Evolutionary conservation across 1,140 invertebrate species (phyloP).

Genomic region (Diorhabda sublineata): DNA sequence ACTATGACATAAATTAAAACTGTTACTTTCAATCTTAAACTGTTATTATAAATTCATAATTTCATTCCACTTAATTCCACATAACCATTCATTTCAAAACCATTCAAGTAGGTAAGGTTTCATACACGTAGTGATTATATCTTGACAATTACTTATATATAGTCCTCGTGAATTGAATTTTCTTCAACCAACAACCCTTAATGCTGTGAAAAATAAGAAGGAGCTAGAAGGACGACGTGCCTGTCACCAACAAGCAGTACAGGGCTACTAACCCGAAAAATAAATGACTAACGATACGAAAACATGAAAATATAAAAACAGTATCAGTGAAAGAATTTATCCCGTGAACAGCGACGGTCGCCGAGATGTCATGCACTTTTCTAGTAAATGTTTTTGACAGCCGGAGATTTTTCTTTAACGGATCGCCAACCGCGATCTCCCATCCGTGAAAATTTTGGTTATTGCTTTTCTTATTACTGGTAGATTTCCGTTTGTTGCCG

Average conservation of each 20-base stretch:
- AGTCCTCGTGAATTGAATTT: too few relatives aligned
- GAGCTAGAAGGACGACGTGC: constrained; percentile 2
- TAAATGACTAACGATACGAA: constrained; percentile 16
- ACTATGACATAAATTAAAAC: too few relatives aligned
- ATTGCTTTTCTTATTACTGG: not conserved
- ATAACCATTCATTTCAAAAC: too few relatives aligned
- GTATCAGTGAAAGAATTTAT: constrained; percentile 10
- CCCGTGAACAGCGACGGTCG: not conserved
- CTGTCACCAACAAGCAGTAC: constrained; percentile 11
- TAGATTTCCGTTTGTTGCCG: not conserved
- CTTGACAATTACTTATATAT: too few relatives aligned
- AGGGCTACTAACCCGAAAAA: constrained; percentile 9
- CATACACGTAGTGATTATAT: too few relatives aligned
- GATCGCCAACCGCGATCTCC: not conserved
- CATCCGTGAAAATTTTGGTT: constrained; percentile 12
- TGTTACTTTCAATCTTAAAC: too few relatives aligned
- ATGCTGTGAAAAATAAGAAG: not conserved
- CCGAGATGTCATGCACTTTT: constrained; percentile 13
- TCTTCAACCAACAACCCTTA: not conserved
- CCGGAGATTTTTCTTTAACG: constrained; percentile 14
- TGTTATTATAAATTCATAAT: too few relatives aligned
- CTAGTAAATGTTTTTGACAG: constrained; percentile 8
- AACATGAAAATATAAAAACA: constrained; percentile 16
- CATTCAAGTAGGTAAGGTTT: too few relatives aligned
- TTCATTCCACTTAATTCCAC: too few relatives aligned